Base-by-base conservation (phyloP, 2,113 vertebrate species). In the Nycticorax nycticorax region DNA sequence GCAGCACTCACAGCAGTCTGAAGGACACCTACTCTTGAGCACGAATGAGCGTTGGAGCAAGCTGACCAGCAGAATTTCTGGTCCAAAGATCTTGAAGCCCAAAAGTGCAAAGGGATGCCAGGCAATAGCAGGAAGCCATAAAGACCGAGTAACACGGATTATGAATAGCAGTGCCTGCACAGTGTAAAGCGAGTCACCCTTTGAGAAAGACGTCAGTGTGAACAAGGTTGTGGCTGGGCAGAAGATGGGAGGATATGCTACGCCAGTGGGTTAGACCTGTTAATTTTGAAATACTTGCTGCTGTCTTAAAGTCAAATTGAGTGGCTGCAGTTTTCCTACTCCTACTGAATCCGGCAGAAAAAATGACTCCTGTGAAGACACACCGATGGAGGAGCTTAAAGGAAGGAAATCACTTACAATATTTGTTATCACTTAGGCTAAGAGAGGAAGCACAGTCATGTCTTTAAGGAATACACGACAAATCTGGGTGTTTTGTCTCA, bases 31-130 rank as follows among this genome's bases (percentile, higher is more conserved):
- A 3, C n/a, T 33, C n/a, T 17, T 17, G 33, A 94, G 32, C 24
- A 43, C 0, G 0, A 52, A 24, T 12, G 8, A 69, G 13, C 2
- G 6, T 43, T 90, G 43, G 41, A 55, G 74, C 55, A 52, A 63
- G 76, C n/a, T 7, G 9, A 55, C 47, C 1, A 4, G 50, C 37
- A 77, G 59, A 73, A 76, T 59, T 85, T 76, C 85, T 63, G 20
- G 17, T 53, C 24, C 24, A 12, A 83, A 77, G 24, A 69, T 30
- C 50, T 4, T 48, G 30, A 66, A 85, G 67, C 57, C 53, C 66
- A 59, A 86, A 88, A 69, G 63, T 37, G 41, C 32, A 80, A 62
- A 66, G 8, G 9, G 12, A 81, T 95, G 72, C 20, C 60, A 88
- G 14, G 30, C 45, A 85, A 76, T 4, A 71, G 39, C 22, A 78